Base-by-base conservation (phyloP, 2,797 vertebrate species). In the Melanotaenia nigrans region DNA sequence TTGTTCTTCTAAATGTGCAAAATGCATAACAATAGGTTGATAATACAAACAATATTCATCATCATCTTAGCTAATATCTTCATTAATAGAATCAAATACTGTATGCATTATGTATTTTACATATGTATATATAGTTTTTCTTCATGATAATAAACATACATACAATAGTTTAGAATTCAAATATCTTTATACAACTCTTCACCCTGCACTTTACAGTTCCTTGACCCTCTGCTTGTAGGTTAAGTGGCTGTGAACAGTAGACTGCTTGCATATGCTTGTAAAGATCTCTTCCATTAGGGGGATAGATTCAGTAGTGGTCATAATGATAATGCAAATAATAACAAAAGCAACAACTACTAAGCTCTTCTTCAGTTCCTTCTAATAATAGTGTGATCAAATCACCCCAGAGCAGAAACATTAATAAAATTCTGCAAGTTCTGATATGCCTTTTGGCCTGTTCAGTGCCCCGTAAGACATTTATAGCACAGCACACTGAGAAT, bases 1-100 rank as follows among this genome's bases (percentile, higher is more conserved):
- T 95, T 92, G 73, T 90, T 95, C 92, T 92, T 95, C 96, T 96
- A 97, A 90, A 94, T 98, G 96, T 97, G 96, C 95, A 97, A 97
- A 98, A 96, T 95, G 96, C 96, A 95, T 96, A 96, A 95, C 93
- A 92, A 96, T 96, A 96, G 84, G 92, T 95, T 95, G 91, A 94
- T 85, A 92, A 92, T 94, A 94, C 94, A 96, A 96, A 91, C 92
- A 92, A 93, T 94, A 93, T 89, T 92, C 88, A 91, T 92, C 86
- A 85, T 93, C 85, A 88, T 92, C 90, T 90, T 85, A 89, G 89
- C 87, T 94, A 94, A 95, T 95, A 95, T 94, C 92, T 95, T 96
- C 86, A 91, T 91, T 90, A 88, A 95, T 91, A 93, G 94, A 91
- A 91, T 91, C 91, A 92, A 95, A 93, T 96, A 91, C 88, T 89